Conservation (phyloP, 2,113 vertebrate species). For the Meleagris gallopavo region DNA sequence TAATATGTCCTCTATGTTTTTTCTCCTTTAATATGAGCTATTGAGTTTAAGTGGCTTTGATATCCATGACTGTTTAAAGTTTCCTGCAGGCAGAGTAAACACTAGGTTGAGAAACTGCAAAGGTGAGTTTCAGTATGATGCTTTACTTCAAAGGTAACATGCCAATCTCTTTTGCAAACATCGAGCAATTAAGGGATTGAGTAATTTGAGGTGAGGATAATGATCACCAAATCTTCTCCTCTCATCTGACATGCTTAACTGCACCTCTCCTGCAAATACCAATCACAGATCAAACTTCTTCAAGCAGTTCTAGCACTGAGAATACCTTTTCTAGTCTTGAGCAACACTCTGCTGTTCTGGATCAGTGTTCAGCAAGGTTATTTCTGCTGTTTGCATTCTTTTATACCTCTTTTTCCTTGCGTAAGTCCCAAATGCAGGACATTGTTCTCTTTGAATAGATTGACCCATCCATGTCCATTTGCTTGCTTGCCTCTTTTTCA, state of each 20-base stretch:
- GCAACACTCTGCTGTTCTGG: neutral
- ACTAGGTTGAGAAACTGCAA: slow-evolving; percentile 40
- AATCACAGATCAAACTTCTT: neutral
- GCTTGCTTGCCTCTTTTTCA: neutral
- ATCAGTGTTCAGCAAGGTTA: neutral
- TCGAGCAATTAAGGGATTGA: slow-evolving; percentile 20
- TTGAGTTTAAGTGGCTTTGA: neutral
- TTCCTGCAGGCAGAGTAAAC: slow-evolving; percentile 31
- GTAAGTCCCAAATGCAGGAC: neutral
- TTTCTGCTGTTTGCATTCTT: neutral
- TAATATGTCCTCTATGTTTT: neutral
- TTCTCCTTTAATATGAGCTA: neutral
- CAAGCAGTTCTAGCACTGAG: neutral
- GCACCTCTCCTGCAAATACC: neutral
- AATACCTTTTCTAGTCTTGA: neutral
- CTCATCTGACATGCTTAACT: neutral
- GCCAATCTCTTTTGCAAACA: slow-evolving; percentile 48
- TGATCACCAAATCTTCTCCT: neutral
- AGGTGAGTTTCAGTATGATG: slow-evolving; percentile 55
- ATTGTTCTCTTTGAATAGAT: neutral
- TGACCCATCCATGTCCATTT: neutral
- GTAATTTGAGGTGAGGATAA: neutral
- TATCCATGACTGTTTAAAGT: neutral
- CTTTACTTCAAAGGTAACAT: slow-evolving; percentile 51
- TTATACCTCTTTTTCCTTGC: neutral